A percentile compares a stretch with the other conserved stretches of the same genome.
Evolutionary conservation across 2,888 invertebrate genomes (phyloP).

Genomic region (Hyppa rectilinea): DNA sequence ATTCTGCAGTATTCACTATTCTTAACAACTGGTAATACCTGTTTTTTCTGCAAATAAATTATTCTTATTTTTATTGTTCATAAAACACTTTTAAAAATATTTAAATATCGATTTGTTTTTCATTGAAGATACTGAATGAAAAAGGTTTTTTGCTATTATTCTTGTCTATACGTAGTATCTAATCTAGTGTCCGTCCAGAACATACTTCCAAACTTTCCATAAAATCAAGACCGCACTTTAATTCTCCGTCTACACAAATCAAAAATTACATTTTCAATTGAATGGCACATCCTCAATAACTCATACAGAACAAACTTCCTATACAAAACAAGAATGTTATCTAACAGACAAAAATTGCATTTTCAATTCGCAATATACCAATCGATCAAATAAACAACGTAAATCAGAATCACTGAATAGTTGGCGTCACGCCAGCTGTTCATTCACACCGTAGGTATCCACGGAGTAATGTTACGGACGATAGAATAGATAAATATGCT

Average conservation of each 20-base stretch:
- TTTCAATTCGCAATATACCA: slow-evolving; percentile 36
- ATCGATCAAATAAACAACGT: slow-evolving; percentile 48
- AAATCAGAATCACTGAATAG: slow-evolving; percentile 30
- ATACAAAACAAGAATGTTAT: slow-evolving; percentile 36
- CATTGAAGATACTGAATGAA: background rate
- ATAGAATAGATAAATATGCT: slow-evolving; percentile 43
- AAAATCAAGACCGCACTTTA: slow-evolving; percentile 13
- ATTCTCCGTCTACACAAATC: slow-evolving; percentile 27
- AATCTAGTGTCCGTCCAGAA: background rate
- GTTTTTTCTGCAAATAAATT: too few species aligned
- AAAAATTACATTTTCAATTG: slow-evolving; percentile 28
- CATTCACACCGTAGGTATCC: slow-evolving; percentile 19
- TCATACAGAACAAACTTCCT: slow-evolving; percentile 43
- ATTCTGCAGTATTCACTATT: too few species aligned
- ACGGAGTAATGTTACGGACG: slow-evolving; percentile 2
- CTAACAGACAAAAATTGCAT: slow-evolving; percentile 44
- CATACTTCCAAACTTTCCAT: background rate
- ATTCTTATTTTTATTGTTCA: too few species aligned
- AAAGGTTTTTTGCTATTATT: background rate
- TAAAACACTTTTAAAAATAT: too few species aligned
- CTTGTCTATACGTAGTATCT: background rate
- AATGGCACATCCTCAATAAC: slow-evolving; percentile 55
- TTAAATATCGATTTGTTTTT: background rate
- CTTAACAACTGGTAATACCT: too few species aligned
- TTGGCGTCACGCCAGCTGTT: slow-evolving; percentile 40